These are phyloP conservation scores for Pangasius mekongensis DNA, from an alignment of 2,797 vertebrate genomes.

Conservation along the genomic window DNA sequence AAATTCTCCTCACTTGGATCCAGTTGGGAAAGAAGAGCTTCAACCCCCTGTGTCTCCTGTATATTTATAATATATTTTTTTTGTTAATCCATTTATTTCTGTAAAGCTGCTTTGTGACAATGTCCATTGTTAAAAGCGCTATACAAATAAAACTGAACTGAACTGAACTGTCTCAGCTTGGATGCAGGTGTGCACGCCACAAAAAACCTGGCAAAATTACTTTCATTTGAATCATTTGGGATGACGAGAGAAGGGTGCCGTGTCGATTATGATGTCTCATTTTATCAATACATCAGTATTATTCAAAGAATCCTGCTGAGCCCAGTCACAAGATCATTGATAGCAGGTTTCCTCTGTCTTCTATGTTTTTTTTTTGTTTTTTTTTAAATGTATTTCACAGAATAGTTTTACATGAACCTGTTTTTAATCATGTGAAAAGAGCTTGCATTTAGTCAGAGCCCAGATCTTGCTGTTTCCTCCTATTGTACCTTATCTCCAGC, in stretches of 20 bases:
- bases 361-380: too few relatives aligned
- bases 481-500: slow-evolving; percentile 57
- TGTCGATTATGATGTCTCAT: background rate
- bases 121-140: too few relatives aligned
- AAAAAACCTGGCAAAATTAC: slow-evolving; percentile 45
- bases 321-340: background rate
- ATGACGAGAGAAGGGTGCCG: background rate
- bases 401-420: background rate
- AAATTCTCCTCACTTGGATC: slow-evolving; percentile 66
- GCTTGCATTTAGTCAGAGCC: slow-evolving; percentile 56
- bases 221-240: background rate
- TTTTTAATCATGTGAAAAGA: slow-evolving; percentile 38
- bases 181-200: slow-evolving; percentile 8
- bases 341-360: background rate
- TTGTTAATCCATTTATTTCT: too few relatives aligned
- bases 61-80: too few relatives aligned
- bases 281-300: background rate
- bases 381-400: background rate
- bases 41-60: too few relatives aligned
- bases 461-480: slow-evolving; percentile 56
- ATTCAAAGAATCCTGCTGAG: background rate
- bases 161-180: slow-evolving; percentile 26
- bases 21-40: slow-evolving; percentile 68
- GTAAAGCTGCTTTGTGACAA: too few relatives aligned
- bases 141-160: too few relatives aligned